A percentile compares a stretch with the other conserved stretches of the same genome.
Conservation (phyloP, 2,797 vertebrate genomes). For the Myotis daubentonii region DNA sequence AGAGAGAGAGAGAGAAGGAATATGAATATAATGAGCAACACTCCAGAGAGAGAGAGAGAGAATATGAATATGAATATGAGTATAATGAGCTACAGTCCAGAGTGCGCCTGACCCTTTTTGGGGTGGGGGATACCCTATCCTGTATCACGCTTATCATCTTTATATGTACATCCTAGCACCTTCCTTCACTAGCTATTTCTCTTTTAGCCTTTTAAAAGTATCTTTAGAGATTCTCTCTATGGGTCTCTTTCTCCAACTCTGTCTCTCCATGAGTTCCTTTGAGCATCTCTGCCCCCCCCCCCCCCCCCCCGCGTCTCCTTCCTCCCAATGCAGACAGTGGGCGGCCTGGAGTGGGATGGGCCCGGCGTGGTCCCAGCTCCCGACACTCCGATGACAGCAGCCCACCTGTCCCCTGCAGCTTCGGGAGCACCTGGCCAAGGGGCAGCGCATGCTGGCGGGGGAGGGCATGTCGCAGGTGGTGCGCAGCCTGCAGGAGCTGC, state of each 20-base stretch:
- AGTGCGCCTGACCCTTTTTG: neutral
- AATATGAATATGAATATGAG: neutral
- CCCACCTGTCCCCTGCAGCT: constrained; percentile 82
- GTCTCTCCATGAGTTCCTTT: neutral
- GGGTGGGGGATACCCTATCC: neutral
- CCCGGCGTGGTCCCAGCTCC: neutral
- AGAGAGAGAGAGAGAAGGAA: neutral
- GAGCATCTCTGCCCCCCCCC: neutral
- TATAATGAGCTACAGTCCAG: neutral
- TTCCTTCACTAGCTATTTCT: constrained; percentile 28
- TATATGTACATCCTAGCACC: neutral
- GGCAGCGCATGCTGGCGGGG: constrained; percentile 98
- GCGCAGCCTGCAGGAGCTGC: constrained; percentile 96
- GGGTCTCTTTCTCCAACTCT: constrained; percentile 1
- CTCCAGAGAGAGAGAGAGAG: neutral
- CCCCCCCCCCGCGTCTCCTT: neutral
- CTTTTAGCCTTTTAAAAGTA: neutral
- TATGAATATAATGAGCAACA: neutral
- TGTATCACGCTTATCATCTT: neutral
- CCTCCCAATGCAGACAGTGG: neutral
- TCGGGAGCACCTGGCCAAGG: constrained; percentile 99
- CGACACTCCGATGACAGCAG: neutral
- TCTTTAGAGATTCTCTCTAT: neutral
- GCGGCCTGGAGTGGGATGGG: neutral
- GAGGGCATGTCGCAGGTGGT: constrained; percentile 99